A percentile compares a stretch with the other conserved stretches of the same genome.
phyloP scores from a whole-genome alignment of 2,113 vertebrate species.

The Rostratula benghalensis region DNA sequence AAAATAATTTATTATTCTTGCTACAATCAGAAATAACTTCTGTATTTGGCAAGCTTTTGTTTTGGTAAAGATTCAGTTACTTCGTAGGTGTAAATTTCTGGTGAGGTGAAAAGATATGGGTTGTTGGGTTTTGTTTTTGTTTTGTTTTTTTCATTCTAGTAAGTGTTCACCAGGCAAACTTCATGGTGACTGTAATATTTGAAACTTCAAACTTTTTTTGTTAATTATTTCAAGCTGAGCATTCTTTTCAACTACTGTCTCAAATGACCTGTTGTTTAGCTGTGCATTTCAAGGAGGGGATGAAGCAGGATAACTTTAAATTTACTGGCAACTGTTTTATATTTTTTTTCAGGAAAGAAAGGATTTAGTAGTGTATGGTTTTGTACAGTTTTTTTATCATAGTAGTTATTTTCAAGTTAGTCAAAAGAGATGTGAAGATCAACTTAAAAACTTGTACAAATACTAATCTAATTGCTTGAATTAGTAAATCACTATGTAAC shows the following conservation, averaged over 20 bases:
- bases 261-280: background rate
- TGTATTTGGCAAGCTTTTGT: background rate
- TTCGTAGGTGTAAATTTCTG: background rate
- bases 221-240: conserved; percentile 22
- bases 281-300: background rate
- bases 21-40: background rate
- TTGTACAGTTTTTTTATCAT: background rate
- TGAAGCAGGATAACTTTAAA: background rate
- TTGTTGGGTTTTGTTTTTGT: no score
- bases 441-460: background rate
- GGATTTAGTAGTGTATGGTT: background rate
- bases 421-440: background rate
- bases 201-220: background rate
- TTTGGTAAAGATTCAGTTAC: background rate
- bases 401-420: background rate
- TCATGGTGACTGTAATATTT: background rate
- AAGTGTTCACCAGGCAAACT: background rate
- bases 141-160: background rate
- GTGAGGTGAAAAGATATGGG: background rate
- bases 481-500: background rate
- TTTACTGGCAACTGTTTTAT: background rate
- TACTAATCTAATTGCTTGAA: background rate
- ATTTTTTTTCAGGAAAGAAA: background rate
- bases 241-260: conserved; percentile 5
- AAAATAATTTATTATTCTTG: background rate